Evolutionary conservation across 1,140 invertebrate genomes (phyloP).

Genomic region (Drosophila sucinea): DNA sequence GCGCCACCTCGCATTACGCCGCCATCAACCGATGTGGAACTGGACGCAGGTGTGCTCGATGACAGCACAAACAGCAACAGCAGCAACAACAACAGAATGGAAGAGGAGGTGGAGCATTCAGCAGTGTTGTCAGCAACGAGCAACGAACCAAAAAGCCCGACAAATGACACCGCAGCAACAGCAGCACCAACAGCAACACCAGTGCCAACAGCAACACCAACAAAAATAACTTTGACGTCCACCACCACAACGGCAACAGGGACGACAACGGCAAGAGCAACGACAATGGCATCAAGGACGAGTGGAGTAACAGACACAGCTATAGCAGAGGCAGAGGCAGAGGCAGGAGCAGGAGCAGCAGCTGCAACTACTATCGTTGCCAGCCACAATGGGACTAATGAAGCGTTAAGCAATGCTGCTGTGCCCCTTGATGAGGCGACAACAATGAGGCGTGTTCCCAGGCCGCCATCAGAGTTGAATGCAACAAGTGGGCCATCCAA

Average conservation of each 20-base stretch:
- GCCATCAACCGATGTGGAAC: constrained; percentile 36
- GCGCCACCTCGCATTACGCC: constrained; percentile 83
- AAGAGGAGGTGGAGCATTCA: not conserved
- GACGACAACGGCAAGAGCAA: constrained; percentile 10
- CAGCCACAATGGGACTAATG: constrained; percentile 73
- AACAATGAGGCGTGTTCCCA: constrained; percentile 54
- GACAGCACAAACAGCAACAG: constrained; percentile 17
- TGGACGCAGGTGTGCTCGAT: constrained; percentile 48
- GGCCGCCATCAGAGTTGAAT: constrained; percentile 25
- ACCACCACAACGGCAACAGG: constrained; percentile 12
- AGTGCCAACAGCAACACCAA: constrained; percentile 14
- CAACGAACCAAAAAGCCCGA: constrained; percentile 43
- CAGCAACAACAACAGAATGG: constrained; percentile 1
- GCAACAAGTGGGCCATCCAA: constrained; percentile 63
- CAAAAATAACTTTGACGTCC: constrained; percentile 1
- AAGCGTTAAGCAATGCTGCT: constrained; percentile 67
- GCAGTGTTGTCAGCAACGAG: constrained; percentile 39
- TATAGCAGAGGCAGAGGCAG: constrained; percentile 10
- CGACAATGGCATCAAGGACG: constrained; percentile 17
- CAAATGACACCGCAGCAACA: constrained; percentile 48
- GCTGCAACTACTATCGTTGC: constrained; percentile 36
- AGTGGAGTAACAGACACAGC: not conserved
- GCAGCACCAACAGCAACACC: constrained; percentile 8
- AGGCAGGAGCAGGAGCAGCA: not conserved
- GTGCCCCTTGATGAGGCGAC: constrained; percentile 44